Evolutionary conservation across 2,797 vertebrate genomes (phyloP), one percentile per base, ranked within the genome.

Genomic region (Heteromormyrus szaboi): DNA sequence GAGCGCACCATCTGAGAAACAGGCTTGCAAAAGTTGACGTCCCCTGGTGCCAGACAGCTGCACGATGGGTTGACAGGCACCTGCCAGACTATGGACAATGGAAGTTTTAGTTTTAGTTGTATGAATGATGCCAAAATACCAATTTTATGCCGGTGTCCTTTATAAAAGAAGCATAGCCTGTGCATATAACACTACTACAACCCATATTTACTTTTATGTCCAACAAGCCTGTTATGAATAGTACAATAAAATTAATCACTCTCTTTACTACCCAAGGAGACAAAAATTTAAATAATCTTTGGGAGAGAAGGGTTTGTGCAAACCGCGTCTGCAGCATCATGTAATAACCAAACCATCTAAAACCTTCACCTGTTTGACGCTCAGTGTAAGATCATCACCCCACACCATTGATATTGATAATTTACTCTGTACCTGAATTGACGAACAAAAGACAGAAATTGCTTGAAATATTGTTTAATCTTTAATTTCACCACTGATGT

Each of bases 401-500:
- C 44, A 22, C 19, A 46, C 2, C 44, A 22, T 5, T n/a, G 11
- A 46, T 8, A 83, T 14, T 37, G 17, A 22, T 46, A 17, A 41
- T n/a, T 48, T 83, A 48, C 41, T 50, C 37, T 12, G n/a, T 48
- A 48, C 41, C 79, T 83, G 19, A 41, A 25, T 8, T 83, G 7
- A 83, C 19, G n/a, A 22, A 7, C 44, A 51, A 84, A 6, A 84
- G n/a, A 84, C 81, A 48, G 17, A 84, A 29, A 48, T 12, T 84
- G 12, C 68, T 33, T 33, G 29, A 41, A 76, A 76, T 19, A 41
- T 41, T 2, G 11, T 54, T 86, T 86, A 50, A 88, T 53, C 59
- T 89, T 91, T 90, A 90, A 90, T 87, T 37, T 44, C 48, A 9
- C 22, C 48, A 54, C 29, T 54, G 25, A 54, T 59, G 29, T 3